Base-by-base conservation (phyloP, 2,113 vertebrate genomes). In the Silurus meridionalis region DNA sequence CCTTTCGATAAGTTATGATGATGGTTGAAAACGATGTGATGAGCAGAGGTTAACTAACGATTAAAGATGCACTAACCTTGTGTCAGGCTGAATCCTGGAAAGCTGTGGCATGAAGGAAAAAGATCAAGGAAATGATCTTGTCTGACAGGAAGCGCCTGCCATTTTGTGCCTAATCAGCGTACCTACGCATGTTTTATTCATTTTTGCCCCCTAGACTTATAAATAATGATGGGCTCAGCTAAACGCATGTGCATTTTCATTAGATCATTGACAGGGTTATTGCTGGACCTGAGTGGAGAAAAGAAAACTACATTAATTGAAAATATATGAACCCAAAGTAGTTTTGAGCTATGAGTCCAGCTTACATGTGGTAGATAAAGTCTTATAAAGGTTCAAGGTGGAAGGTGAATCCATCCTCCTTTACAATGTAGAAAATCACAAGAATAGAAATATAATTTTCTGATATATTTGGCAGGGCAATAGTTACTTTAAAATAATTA, bases 111-210 rank as follows among this genome's bases (percentile, higher is more conserved):
- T 6, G 28, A 37, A 8, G 69, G 84, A 78, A 88, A 21, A 83
- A 75, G 58, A 84, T 89, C 79, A 90, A 87, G 15, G 86, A 79
- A 50, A 80, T 81, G 80, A 81, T 82, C 71, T 88, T 83, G 53
- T 77, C 10, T 83, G 63, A 60, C 83, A 64, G n/a, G 85, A 83
- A 89, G 52, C 7, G 10, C 74, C 50, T 89, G 88, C 79, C 85
- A 66, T 82, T 85, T 71, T 84, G 82, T 13, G 71, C 87, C 82
- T 89, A 84, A 93, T 92, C 84, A 88, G 90, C 86, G 87, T 85
- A 88, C 91, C 88, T 90, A 87, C 86, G 83, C 25, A 92, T 93
- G 88, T 91, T 89, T 92, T 91, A 92, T 92, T 92, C 85, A 93
- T 91, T 67, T 82, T 52, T 52, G 37, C 19, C 21, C 19, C 90